These are phyloP conservation scores for Pionites leucogaster DNA, from an alignment of 2,113 vertebrate genomes.

Conservation along the genomic window DNA sequence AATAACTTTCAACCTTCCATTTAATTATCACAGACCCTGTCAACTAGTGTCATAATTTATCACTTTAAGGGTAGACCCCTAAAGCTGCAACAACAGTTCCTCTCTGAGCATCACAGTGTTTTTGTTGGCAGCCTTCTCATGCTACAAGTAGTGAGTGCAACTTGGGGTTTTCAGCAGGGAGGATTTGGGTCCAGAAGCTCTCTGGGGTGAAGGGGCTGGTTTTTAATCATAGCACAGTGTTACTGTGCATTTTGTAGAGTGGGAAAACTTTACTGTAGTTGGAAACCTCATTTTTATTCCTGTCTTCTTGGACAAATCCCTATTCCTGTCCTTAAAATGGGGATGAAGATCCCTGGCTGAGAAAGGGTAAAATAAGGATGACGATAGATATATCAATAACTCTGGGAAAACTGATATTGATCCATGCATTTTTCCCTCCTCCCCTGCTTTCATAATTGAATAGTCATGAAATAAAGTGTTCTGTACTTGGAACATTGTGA, in stretches of 20 bases:
- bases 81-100: not conserved
- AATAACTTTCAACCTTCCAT: not conserved
- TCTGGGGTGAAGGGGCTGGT: not conserved
- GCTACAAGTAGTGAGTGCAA: not conserved
- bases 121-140: not conserved
- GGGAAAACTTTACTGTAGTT: not conserved
- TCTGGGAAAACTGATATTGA: slow-evolving; percentile 19
- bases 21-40: not conserved
- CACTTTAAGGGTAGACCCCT: not conserved
- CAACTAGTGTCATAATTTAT: not conserved
- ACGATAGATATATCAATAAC: not conserved
- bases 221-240: not conserved
- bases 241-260: not conserved
- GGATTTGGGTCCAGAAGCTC: not conserved
- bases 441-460: slow-evolving; percentile 51
- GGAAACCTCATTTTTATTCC: not conserved
- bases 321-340: not conserved
- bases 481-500: slow-evolving; percentile 44
- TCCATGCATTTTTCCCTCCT: not conserved
- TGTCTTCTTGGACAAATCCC: not conserved
- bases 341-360: not conserved
- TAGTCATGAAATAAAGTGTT: slow-evolving; percentile 57
- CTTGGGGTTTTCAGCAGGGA: not conserved
- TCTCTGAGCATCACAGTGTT: not conserved
- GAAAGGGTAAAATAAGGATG: not conserved